Evolutionary conservation across 53 echinoderm and acorn worm species (phyloP).

Genomic region (Holothuria leucospilota): DNA sequence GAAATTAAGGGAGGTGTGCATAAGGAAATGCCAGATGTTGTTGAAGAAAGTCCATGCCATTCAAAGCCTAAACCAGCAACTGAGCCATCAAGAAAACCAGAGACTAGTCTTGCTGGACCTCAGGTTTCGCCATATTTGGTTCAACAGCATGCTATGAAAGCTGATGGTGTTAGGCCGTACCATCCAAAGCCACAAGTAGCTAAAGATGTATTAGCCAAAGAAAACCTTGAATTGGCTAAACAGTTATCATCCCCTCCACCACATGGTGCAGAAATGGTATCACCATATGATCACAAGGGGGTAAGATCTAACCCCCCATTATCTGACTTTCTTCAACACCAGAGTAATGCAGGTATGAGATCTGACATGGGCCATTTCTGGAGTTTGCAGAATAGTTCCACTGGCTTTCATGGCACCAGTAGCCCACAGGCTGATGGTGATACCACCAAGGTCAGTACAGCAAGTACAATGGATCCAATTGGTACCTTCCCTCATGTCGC

Average conservation of each 20-base stretch:
- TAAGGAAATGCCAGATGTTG: too few relatives aligned
- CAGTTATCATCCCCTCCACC: neutral
- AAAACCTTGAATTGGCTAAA: neutral
- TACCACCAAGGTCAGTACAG: neutral
- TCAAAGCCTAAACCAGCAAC: too few relatives aligned
- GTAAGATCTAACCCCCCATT: conserved; percentile 10
- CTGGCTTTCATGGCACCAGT: neutral
- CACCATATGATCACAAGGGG: neutral
- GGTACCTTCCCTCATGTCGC: neutral
- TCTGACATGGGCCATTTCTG: conserved; percentile 21
- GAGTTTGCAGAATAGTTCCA: neutral
- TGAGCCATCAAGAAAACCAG: neutral
- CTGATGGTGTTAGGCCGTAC: neutral
- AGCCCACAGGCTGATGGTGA: neutral
- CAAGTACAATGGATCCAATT: neutral
- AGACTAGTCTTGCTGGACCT: neutral
- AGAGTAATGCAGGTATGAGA: neutral
- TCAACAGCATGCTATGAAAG: neutral
- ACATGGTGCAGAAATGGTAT: neutral
- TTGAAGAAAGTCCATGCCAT: too few relatives aligned
- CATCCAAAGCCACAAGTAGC: neutral
- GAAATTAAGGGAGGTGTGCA: too few relatives aligned
- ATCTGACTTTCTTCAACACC: conserved; percentile 25
- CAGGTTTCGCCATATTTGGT: neutral
- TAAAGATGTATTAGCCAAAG: neutral